phyloP scores from a whole-genome alignment of 2,797 vertebrate species.

The Rhabdomys pumilio region DNA sequence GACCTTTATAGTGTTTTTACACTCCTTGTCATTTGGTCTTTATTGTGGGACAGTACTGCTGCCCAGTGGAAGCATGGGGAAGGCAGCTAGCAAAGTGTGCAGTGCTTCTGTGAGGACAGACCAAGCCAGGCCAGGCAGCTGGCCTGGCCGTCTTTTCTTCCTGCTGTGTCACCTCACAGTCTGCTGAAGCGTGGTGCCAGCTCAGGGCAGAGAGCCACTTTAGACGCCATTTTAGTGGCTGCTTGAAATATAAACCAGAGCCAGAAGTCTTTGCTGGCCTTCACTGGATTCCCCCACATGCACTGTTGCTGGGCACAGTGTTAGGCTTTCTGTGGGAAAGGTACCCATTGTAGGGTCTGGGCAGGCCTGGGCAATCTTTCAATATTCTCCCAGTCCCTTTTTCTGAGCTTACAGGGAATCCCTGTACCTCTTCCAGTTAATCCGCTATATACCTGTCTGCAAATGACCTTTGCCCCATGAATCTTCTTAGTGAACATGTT shows the following conservation, averaged over 20 bases:
- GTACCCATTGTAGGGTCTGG: background rate
- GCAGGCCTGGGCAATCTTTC: background rate
- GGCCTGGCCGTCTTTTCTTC: too few species aligned
- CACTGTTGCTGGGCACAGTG: background rate
- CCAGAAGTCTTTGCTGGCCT: background rate
- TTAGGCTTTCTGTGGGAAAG: background rate
- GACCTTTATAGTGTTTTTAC: background rate
- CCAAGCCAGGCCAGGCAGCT: background rate
- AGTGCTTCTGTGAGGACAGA: too few species aligned
- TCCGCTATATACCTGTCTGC: background rate
- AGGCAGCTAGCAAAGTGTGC: background rate
- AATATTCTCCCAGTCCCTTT: background rate
- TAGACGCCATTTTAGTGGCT: background rate
- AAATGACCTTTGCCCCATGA: background rate
- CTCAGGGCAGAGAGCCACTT: background rate
- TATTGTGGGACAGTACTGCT: background rate
- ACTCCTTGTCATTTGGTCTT: background rate
- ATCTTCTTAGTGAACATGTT: background rate
- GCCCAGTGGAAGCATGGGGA: too few species aligned
- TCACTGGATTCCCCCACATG: background rate
- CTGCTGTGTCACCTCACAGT: background rate
- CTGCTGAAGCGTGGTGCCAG: background rate
- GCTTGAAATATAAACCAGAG: background rate
- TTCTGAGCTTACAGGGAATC: rapidly evolving
- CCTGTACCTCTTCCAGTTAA: background rate